Evolutionary conservation across 2,113 vertebrate genomes (phyloP), one percentile per base, ranked within the genome.

Genomic region (Passer montanus): DNA sequence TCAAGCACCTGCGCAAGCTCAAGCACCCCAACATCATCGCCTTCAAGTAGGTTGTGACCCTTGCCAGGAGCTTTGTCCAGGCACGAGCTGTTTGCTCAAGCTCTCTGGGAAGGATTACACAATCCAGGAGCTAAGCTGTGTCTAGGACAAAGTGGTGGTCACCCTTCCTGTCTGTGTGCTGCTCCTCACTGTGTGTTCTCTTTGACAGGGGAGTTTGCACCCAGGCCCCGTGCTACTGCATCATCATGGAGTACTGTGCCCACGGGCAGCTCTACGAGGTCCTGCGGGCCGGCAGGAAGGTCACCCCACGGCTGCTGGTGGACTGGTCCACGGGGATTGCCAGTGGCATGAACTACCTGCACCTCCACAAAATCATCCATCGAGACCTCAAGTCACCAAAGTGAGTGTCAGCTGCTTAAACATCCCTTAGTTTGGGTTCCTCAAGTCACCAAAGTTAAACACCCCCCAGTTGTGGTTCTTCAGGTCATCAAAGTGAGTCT

Each of bases 291-390:
- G 99, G 99, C 30, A 98, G 99, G 62, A 99, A 99, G 90, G 98
- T 99, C 94, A 99, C 99, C 1, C 99, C 99, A 1, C 97, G 98
- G 20, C 96, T 99, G 87, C 98, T 99, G 47, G 99, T 99, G 91
- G 99, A 99, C 97, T 99, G 99, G 99, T 99, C 99, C 91, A 98
- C 99, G 0, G 99, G 99, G 74, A 99, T 99, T 31, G 99, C 99
- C 56, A 99, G 99, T 15, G 99, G 99, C 89, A 99, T 99, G 99
- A 99, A 99, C 97, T 99, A 99, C 95, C 98, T 99, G 68, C 99
- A 99, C 95, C 98, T 99, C 47, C 99, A 99, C 98, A 99, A 99
- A 97, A 99, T 99, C 98, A 99, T 99, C 97, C 99, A 99, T 97
- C 98, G 99, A 95, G 99, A 99, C 97, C 99, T 99, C 95, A 99